Conservation (phyloP, 2,113 vertebrate species). For the Struthidea cinerea region DNA sequence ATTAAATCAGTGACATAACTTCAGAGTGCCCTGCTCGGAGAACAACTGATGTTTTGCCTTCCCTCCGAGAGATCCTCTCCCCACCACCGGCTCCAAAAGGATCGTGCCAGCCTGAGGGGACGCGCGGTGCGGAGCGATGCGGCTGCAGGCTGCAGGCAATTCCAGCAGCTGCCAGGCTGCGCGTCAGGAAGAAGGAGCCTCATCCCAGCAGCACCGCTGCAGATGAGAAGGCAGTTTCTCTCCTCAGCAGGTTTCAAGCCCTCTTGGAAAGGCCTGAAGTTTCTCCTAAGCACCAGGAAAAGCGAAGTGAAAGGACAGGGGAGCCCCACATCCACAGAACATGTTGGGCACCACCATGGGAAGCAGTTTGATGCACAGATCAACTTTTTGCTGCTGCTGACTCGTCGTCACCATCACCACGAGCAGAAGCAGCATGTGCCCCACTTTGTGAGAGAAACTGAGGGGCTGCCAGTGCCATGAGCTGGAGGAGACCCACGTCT, state of each 20-base stretch:
- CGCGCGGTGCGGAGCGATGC: fast-evolving
- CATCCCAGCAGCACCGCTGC: not conserved
- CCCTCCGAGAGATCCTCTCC: not conserved
- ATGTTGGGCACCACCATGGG: not conserved
- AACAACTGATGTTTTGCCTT: not conserved
- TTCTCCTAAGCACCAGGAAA: fast-evolving
- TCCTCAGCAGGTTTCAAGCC: not conserved
- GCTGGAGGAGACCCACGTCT: not conserved
- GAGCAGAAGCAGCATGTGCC: not conserved
- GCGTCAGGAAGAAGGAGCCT: not conserved
- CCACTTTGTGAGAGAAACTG: not conserved
- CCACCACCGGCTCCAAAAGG: fast-evolving
- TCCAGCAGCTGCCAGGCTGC: not conserved
- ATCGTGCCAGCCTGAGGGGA: not conserved
- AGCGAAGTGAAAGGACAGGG: not conserved
- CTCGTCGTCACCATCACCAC: fast-evolving
- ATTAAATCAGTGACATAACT: not conserved
- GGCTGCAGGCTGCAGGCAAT: not conserved
- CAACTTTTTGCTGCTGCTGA: not conserved
- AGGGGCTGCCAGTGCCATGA: not conserved
- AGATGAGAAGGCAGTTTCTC: slow-evolving; percentile 51
- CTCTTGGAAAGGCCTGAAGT: not conserved
- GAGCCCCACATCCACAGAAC: not conserved
- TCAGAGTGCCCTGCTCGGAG: fast-evolving
- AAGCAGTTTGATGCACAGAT: not conserved